Percentiles rank a stretch among this genome's conserved stretches.
phyloP scores from a whole-genome alignment of 2,888 invertebrate species.

The Agriopis aurantiaria region DNA sequence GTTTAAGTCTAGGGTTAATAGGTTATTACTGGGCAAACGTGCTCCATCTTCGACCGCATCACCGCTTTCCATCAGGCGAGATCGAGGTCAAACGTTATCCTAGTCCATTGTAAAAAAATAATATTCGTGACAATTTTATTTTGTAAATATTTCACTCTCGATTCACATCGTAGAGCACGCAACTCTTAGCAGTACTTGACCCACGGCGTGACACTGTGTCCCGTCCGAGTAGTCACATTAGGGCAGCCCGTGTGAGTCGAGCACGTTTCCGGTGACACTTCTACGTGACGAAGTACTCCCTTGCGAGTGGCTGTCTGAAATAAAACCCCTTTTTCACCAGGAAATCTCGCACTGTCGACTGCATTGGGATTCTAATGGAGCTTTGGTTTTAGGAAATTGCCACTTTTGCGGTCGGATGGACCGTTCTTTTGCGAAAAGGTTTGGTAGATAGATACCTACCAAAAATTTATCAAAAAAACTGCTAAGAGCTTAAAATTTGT shows the following conservation, averaged over 20 bases:
- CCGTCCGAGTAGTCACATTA: slow-evolving; percentile 56
- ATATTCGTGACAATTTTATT: too few species aligned
- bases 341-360: slow-evolving; percentile 55
- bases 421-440: slow-evolving; percentile 31
- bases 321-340: slow-evolving; percentile 55
- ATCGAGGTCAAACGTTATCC: too few species aligned
- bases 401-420: slow-evolving; percentile 44
- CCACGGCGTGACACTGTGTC: slow-evolving; percentile 35
- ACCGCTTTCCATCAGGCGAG: too few species aligned
- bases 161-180: neutral
- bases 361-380: slow-evolving; percentile 53
- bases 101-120: too few species aligned
- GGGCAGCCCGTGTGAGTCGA: slow-evolving; percentile 36
- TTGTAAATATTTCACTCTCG: too few species aligned
- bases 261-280: slow-evolving; percentile 53
- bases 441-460: slow-evolving; percentile 5
- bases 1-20: too few species aligned
- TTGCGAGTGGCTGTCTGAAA: slow-evolving; percentile 56
- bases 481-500: too few species aligned
- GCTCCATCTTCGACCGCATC: too few species aligned
- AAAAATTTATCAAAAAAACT: slow-evolving; percentile 4
- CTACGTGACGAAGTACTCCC: slow-evolving; percentile 64
- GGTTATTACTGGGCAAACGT: too few species aligned
- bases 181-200: neutral
- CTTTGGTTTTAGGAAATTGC: slow-evolving; percentile 50